Conservation (phyloP, 2,888 invertebrate genomes). For the Empis stercorea region DNA sequence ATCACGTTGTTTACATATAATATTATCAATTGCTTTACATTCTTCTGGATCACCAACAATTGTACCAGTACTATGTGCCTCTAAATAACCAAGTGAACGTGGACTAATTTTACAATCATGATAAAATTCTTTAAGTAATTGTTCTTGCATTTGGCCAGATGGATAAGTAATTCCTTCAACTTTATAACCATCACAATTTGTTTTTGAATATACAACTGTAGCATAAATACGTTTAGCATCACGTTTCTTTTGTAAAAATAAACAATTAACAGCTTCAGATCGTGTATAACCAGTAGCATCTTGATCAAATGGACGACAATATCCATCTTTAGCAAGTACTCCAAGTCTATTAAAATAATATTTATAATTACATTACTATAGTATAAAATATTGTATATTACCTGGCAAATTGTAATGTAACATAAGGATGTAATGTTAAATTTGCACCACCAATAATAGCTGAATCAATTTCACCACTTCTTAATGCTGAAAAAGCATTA, state of each 20-base stretch:
- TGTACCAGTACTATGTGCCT: conserved; percentile 78
- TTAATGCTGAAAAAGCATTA: conserved; percentile 61
- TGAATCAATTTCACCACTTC: conserved; percentile 70
- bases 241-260: conserved; percentile 58
- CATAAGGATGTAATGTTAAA: conserved; percentile 74
- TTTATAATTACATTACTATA: background rate
- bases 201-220: conserved; percentile 61
- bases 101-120: conserved; percentile 59
- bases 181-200: conserved; percentile 68
- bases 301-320: conserved; percentile 83
- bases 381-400: conserved; percentile 21
- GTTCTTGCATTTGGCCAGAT: conserved; percentile 48
- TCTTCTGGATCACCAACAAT: conserved; percentile 88
- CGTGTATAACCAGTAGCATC: conserved; percentile 69
- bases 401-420: conserved; percentile 76
- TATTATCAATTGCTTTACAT: conserved; percentile 64
- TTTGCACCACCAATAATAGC: conserved; percentile 84
- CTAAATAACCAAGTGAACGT: conserved; percentile 58
- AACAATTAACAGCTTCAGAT: conserved; percentile 61
- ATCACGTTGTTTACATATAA: conserved; percentile 61
- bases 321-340: conserved; percentile 70
- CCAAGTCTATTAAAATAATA: conserved; percentile 42
- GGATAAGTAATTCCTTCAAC: conserved; percentile 58
- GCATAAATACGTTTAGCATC: conserved; percentile 56
- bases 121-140: conserved; percentile 50